Percentiles rank a stretch among this genome's conserved stretches.
Evolutionary conservation across 2,113 vertebrate genomes (phyloP).

Genomic region (Leucopsar rothschildi): DNA sequence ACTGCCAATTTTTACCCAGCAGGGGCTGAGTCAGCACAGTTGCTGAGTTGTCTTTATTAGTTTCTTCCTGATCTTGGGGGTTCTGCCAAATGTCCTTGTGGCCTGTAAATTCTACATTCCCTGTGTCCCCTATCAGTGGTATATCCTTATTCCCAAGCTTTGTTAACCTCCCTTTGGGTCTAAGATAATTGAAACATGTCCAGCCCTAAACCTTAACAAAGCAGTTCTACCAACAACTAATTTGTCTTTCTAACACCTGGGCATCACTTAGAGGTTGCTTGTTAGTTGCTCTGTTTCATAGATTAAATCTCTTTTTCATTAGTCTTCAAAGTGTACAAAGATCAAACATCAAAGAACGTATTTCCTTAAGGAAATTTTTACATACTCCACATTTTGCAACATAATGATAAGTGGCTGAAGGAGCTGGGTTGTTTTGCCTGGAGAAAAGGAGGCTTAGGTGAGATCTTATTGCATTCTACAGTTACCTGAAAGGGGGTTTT

Average conservation of each 20-base stretch:
- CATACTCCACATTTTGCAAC: neutral
- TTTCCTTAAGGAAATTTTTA: neutral
- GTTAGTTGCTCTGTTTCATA: neutral
- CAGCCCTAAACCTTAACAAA: neutral
- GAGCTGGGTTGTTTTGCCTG: neutral
- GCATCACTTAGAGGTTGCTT: neutral
- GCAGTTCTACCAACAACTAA: neutral
- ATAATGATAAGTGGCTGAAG: neutral
- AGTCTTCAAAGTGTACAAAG: neutral
- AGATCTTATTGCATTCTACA: neutral
- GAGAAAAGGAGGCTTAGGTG: neutral
- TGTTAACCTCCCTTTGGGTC: neutral
- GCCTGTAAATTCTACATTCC: neutral
- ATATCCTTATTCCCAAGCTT: neutral
- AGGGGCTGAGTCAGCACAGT: neutral
- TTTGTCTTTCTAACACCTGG: neutral
- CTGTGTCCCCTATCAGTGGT: neutral
- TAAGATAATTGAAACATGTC: neutral
- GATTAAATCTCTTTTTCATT: neutral
- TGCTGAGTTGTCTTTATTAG: neutral
- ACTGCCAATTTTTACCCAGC: neutral
- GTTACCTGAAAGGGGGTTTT: neutral
- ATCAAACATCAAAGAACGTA: neutral
- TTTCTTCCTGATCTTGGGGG: neutral
- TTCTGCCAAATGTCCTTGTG: neutral